phyloP scores from a whole-genome alignment of 2,888 invertebrate genomes.

The Phorcus lineatus region DNA sequence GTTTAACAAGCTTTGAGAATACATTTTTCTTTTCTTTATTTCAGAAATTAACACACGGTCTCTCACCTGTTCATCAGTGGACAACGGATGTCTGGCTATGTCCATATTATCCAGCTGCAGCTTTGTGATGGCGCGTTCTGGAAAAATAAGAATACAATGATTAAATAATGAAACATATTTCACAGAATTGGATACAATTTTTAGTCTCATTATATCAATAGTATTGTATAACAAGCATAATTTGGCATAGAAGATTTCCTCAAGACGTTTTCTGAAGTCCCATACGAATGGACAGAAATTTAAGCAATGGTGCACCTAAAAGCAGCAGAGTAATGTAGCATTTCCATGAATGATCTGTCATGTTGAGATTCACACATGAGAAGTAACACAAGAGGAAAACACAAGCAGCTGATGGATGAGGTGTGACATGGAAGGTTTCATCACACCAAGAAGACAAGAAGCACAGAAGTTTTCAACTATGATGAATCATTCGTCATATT shows the following conservation, averaged over 20 bases:
- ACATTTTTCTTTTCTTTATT: too few relatives aligned
- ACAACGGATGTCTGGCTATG: constrained; percentile 36
- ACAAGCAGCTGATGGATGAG: not conserved
- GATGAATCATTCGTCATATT: not conserved
- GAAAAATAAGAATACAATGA: constrained; percentile 28
- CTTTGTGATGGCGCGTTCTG: constrained; percentile 50
- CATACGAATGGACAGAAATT: too few relatives aligned
- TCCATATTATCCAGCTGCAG: constrained; percentile 48
- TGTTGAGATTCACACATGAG: not conserved
- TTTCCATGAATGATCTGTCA: not conserved
- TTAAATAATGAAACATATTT: not conserved
- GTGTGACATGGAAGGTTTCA: not conserved
- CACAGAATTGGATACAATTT: not conserved
- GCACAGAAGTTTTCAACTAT: not conserved
- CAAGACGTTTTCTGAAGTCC: too few relatives aligned
- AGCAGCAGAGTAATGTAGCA: not conserved
- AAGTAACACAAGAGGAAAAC: not conserved
- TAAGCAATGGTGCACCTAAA: not conserved
- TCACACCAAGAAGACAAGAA: not conserved
- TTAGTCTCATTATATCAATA: too few relatives aligned
- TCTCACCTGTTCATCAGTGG: constrained; percentile 32
- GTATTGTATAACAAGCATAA: too few relatives aligned
- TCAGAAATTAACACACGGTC: not conserved
- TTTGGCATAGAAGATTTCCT: too few relatives aligned
- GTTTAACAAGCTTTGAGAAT: too few relatives aligned